These are phyloP conservation scores for Lanistes nyassanus DNA, from an alignment of 1,140 invertebrate species.

Conservation along the genomic window DNA sequence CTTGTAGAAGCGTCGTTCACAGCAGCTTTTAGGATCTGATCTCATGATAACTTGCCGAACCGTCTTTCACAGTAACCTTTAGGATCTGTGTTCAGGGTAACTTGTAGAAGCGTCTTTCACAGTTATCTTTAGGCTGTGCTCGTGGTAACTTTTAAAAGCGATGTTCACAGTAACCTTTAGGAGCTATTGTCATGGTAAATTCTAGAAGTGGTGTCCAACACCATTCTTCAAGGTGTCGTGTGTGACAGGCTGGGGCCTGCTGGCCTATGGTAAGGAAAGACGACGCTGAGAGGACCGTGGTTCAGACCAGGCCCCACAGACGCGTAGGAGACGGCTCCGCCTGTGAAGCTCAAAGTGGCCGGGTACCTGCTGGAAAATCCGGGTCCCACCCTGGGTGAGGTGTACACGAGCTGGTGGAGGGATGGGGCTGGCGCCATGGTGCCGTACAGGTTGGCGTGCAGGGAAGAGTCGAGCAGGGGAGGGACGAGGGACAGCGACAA, in stretches of 20 bases:
- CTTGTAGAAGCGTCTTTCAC: too few relatives aligned
- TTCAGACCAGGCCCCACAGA: not conserved
- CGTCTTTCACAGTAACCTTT: too few relatives aligned
- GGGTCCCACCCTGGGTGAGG: conserved; percentile 18
- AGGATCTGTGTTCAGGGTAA: too few relatives aligned
- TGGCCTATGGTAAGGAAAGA: not conserved
- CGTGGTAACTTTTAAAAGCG: too few relatives aligned
- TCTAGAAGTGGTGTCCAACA: too few relatives aligned
- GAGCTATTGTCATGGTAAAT: too few relatives aligned
- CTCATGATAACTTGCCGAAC: too few relatives aligned
- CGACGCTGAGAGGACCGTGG: not conserved
- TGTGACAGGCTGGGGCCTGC: not conserved
- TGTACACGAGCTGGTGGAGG: conserved; percentile 31
- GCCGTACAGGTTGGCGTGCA: conserved; percentile 3
- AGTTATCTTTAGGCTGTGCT: too few relatives aligned
- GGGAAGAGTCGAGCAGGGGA: conserved; percentile 34
- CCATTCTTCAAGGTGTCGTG: not conserved
- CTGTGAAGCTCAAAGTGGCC: conserved; percentile 6
- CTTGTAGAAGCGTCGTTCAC: too few relatives aligned
- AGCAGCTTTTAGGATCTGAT: too few relatives aligned
- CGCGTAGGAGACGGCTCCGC: not conserved
- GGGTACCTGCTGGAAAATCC: conserved; percentile 25
- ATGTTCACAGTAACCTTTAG: too few relatives aligned
- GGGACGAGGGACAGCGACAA: conserved; percentile 40
- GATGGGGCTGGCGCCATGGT: conserved; percentile 18